These are phyloP conservation scores for Ctenodactylus gundi DNA, from an alignment of 2,113 vertebrate genomes.

Conservation along the genomic window DNA sequence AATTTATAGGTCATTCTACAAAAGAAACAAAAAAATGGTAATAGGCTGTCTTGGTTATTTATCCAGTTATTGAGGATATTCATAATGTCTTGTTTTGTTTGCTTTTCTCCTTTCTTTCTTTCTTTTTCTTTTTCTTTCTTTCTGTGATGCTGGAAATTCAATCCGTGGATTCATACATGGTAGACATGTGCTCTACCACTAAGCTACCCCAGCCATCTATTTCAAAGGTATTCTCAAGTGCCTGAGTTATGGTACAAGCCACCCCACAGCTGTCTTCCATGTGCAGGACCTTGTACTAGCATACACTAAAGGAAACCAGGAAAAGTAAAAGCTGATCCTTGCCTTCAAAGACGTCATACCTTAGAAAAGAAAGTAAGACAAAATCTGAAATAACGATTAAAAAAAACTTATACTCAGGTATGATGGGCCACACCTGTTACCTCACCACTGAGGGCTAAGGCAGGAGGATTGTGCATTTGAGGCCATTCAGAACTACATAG, in stretches of 20 bases:
- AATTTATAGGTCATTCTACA: not conserved
- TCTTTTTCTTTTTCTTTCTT: too few species aligned
- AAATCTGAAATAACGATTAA: not conserved
- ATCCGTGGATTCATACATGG: not conserved
- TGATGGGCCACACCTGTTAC: not conserved
- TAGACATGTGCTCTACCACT: too few species aligned
- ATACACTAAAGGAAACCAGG: not conserved
- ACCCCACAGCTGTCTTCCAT: not conserved
- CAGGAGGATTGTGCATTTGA: not conserved
- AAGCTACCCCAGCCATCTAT: not conserved
- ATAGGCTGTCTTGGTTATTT: not conserved
- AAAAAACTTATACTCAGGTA: not conserved
- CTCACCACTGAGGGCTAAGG: not conserved
- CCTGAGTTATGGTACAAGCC: not conserved
- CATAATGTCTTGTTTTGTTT: not conserved
- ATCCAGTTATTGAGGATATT: not conserved
- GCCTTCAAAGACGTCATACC: not conserved
- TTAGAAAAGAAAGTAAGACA: not conserved
- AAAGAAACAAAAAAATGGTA: not conserved
- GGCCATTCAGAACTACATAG: not conserved
- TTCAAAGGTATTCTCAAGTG: not conserved
- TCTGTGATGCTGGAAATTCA: not conserved
- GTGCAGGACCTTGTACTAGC: not conserved
- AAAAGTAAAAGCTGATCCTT: constrained; percentile 1
- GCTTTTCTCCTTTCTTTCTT: too few species aligned